These are phyloP conservation scores for Herpailurus yagouaroundi DNA, from an alignment of 2,113 vertebrate genomes.

Conservation along the genomic window DNA sequence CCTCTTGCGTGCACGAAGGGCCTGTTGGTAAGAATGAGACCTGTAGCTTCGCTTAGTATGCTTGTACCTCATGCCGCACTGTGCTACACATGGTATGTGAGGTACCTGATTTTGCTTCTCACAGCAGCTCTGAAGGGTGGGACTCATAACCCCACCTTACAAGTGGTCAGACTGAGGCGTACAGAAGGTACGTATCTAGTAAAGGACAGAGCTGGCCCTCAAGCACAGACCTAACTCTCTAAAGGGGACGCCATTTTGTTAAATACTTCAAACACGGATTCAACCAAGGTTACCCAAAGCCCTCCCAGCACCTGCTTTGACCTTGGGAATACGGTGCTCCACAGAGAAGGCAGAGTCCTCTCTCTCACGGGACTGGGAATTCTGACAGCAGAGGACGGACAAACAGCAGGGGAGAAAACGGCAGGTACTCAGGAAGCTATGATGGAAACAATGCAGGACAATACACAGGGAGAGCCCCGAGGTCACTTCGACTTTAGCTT, in stretches of 20 bases:
- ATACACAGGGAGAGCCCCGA: rapidly evolving
- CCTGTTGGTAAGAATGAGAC: neutral
- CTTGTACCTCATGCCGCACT: neutral
- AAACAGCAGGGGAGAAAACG: neutral
- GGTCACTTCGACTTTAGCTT: rapidly evolving
- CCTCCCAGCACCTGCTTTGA: neutral
- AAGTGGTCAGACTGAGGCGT: neutral
- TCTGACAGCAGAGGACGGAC: neutral
- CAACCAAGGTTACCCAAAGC: neutral
- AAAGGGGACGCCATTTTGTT: neutral
- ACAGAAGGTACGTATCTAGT: neutral
- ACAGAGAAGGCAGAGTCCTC: neutral
- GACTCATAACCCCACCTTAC: neutral
- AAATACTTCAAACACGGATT: neutral
- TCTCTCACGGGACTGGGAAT: neutral
- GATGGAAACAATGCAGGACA: too few relatives aligned
- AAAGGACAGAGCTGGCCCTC: neutral
- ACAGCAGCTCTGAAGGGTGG: neutral
- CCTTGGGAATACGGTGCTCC: neutral
- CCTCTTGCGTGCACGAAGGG: neutral
- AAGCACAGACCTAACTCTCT: neutral
- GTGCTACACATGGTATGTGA: rapidly evolving
- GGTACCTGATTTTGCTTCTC: neutral
- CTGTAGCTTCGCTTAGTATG: neutral
- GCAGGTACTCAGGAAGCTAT: neutral